Conservation (phyloP, 2,113 vertebrate genomes). For the Misgurnus mizolepis region DNA sequence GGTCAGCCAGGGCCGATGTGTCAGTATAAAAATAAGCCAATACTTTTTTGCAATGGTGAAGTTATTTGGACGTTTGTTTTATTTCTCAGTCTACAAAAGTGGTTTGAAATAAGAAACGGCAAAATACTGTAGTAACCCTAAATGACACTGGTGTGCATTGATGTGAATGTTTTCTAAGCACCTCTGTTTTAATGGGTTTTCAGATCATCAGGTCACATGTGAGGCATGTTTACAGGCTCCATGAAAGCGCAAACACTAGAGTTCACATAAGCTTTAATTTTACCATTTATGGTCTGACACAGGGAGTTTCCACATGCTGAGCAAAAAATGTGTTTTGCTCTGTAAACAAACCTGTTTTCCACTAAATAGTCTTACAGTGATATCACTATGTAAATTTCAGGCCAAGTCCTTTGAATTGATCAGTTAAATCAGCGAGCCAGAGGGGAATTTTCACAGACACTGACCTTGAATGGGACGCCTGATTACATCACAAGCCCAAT, state of each 20-base stretch:
- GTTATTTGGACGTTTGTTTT: constrained; percentile 4
- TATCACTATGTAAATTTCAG: constrained; percentile 37
- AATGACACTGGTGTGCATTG: not conserved
- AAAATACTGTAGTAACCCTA: not conserved
- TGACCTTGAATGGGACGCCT: not conserved
- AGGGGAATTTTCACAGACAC: not conserved
- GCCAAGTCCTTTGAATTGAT: not conserved
- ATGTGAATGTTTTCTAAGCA: constrained; percentile 19
- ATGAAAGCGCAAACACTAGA: constrained; percentile 38
- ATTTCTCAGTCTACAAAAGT: not conserved
- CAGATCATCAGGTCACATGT: constrained; percentile 15
- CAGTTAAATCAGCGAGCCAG: not conserved
- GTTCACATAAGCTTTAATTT: constrained; percentile 38
- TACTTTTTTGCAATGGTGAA: not conserved
- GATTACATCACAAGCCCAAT: constrained; percentile 47
- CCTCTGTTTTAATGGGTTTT: constrained; percentile 1
- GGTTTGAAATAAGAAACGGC: not conserved
- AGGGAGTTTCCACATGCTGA: constrained; percentile 36
- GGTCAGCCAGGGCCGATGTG: not conserved
- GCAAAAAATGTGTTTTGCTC: constrained; percentile 13
- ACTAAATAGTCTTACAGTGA: constrained; percentile 50
- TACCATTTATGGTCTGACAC: constrained; percentile 52
- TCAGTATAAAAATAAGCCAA: not conserved
- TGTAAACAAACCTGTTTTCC: constrained; percentile 53
- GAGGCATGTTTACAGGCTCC: constrained; percentile 49